Evolutionary conservation across 2,113 vertebrate genomes (phyloP).

Genomic region (Meleagris gallopavo): DNA sequence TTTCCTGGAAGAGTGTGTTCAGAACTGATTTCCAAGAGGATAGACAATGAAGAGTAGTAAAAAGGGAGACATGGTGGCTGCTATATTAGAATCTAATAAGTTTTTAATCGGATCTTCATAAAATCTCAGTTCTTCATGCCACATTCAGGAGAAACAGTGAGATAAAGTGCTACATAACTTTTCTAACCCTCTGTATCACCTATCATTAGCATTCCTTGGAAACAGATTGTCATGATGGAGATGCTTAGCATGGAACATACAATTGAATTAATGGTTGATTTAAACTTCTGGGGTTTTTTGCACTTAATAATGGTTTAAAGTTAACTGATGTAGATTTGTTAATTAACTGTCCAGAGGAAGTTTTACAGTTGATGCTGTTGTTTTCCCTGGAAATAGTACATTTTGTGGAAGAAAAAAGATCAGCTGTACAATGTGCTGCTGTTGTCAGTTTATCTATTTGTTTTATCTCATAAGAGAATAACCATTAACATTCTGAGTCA

Average conservation of each 20-base stretch:
- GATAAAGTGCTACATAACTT: background rate
- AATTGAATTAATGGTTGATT: background rate
- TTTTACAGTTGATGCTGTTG: background rate
- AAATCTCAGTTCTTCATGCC: background rate
- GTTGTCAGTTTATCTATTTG: slow-evolving; percentile 52
- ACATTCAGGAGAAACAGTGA: background rate
- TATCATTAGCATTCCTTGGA: background rate
- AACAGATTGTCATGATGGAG: background rate
- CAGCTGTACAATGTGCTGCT: background rate
- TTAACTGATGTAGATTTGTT: slow-evolving; percentile 49
- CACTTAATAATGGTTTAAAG: slow-evolving; percentile 1
- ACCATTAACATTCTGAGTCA: slow-evolving; percentile 45
- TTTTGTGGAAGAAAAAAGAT: slow-evolving; percentile 17
- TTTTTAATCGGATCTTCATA: background rate
- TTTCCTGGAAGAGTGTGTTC: background rate
- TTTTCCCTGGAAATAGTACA: slow-evolving; percentile 16
- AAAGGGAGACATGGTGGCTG: background rate
- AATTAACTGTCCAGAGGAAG: slow-evolving; percentile 38
- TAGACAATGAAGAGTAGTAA: background rate
- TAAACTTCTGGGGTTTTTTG: background rate
- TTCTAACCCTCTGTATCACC: background rate
- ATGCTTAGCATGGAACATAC: background rate
- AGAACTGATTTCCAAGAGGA: background rate
- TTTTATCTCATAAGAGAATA: slow-evolving; percentile 47
- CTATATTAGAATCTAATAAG: background rate